Base-by-base conservation (phyloP, 1,140 invertebrate genomes). In the Dufourea novaeangliae region DNA sequence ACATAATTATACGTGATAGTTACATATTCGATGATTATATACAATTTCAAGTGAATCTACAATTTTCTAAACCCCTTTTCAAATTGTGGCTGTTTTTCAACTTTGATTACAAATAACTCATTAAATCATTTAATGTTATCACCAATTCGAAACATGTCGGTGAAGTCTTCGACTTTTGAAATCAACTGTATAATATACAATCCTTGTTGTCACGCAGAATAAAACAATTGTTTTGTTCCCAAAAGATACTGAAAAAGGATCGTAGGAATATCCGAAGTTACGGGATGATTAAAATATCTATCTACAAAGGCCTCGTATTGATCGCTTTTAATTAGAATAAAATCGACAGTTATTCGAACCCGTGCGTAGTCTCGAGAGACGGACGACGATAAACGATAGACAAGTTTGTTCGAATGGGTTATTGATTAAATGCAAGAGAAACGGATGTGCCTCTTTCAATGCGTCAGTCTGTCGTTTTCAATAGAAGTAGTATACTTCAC, bases 291-390 rank as follows among this genome's bases (percentile, higher is more conserved):
- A 69, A 74, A 78, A 75, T 50, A 50, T 84, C 61, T 85, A 83
- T 80, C 83, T 82, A 85, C 78, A 86, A 68, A 86, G 74, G 79
- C 80, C 77, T 74, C 73, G 14, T 69, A 32, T 64, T 77, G 74
- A 71, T 75, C 52, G 62, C 63, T 56, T 64, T 64, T 50, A 50
- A 50, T 50, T 50, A 69, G 50, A 27, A 63, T 62, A 39, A 68
- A 69, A 67, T 54, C 57, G 57, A 62, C 25, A 52, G 37, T 52
- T 54, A 52, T 50, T 34, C 63, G 10, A 71, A 54, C 34, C 27
- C 57, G 27, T 37, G 66, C 25, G 11, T 61, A 50, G 41, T 59
- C 54, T 54, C 39, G n/a, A 76, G 61, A 72, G 32, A 68, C 25
- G 29, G 46, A 52, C 44, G 37, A 72, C 44, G 37, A 72, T 63